A percentile compares a stretch with the other conserved stretches of the same genome.
Evolutionary conservation across 2,888 invertebrate species (phyloP).

Genomic region (Myopa tessellatipennis): DNA sequence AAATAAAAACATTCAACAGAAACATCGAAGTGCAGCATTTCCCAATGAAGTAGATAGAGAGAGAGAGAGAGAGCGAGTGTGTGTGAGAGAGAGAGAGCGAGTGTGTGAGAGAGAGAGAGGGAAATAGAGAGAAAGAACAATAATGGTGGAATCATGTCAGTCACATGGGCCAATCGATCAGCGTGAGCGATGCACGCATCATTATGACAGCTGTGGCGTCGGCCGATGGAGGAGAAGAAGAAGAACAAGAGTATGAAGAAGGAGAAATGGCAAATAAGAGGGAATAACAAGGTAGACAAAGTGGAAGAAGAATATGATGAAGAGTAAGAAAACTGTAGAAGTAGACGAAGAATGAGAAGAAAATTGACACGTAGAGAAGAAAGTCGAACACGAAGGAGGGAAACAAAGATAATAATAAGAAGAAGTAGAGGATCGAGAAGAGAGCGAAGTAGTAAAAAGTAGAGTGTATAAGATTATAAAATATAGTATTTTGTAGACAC

Average conservation of each 20-base stretch:
- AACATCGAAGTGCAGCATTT: neutral
- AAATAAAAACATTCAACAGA: conserved; percentile 12
- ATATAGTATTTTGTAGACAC: too few species aligned
- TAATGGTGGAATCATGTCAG: neutral
- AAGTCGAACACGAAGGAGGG: neutral
- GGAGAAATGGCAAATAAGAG: neutral
- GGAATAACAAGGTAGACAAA: conserved; percentile 44
- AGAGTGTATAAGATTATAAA: neutral
- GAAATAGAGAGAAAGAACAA: neutral
- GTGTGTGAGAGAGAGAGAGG: conserved; percentile 13
- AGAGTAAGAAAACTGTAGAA: neutral
- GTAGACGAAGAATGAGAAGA: neutral
- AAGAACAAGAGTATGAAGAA: too few species aligned
- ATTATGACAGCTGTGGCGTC: too few species aligned
- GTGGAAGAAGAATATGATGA: too few species aligned
- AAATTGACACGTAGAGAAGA: neutral
- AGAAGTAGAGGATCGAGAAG: conserved; percentile 13
- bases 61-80: neutral
- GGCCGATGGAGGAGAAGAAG: too few species aligned
- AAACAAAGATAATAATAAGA: neutral
- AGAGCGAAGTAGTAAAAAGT: neutral
- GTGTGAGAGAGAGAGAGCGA: conserved; percentile 26
- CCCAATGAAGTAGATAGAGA: neutral
- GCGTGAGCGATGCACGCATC: too few species aligned
- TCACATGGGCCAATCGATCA: neutral